Evolutionary conservation across 2,113 vertebrate genomes (phyloP), one percentile per base, ranked within the genome.

Genomic region (Peromyscus polionotus): DNA sequence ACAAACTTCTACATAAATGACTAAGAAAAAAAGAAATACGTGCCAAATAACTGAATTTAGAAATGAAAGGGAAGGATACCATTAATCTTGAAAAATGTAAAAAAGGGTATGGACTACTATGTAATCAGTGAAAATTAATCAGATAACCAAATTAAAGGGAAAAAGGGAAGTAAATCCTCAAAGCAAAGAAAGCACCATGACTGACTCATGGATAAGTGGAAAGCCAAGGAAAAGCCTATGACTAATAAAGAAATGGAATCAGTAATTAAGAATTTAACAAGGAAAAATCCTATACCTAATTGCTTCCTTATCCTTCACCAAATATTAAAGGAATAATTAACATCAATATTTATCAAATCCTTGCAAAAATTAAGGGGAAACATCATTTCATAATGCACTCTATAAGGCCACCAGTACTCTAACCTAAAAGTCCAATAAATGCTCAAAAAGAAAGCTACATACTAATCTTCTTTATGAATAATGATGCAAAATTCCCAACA

Each of bases 261-360:
- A 39, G 36, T 5, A 61, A 61, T 72, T 57, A 91, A 65, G 28
- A 94, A 57, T 63, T 84, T 94, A 81, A 67, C 17, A 59, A 73
- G 68, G 31, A 87, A 54, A 96, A 59, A 14, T 24, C 11, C 11
- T 86, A 1, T 28, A 54, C 0, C 5, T 67, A 45, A 91, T 91
- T 51, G 4, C 1, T 57, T 73, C 12, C 65, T 65, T 85, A 39
- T 68, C 19, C 51, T 87, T 26, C 24, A 81, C 16, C 22, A 67
- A 57, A 65, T 36, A 75, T 75, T 75, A n/a, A 57, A 96, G 75
- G 16, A 75, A 94, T 45, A 88, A 65, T 45, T 65, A 81, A 81
- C 1, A 87, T 1, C 16, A 96, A 59, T 88, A 75, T 48, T 87
- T 87, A 51, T 28, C 19, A 84, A 91, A 80, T 54, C n/a, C 63